phyloP scores from a whole-genome alignment of 2,888 invertebrate species.

The Seira ritae region DNA sequence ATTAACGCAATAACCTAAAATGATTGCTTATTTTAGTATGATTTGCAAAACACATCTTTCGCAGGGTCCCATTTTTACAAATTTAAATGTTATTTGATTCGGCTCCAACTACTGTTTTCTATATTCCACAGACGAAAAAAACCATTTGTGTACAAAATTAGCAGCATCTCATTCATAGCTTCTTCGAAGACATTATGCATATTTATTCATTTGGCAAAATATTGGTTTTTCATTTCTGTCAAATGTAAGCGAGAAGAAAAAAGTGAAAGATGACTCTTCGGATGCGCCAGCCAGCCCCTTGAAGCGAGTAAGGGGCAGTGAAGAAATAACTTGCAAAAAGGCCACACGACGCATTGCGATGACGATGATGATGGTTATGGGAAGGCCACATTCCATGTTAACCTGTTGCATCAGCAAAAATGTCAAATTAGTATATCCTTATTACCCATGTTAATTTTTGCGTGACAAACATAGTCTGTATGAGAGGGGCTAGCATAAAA shows the following conservation, averaged over 20 bases:
- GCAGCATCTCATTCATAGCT: neutral
- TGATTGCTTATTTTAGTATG: too few species aligned
- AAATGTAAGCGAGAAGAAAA: conserved; percentile 12
- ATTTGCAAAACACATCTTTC: too few species aligned
- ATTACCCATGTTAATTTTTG: conserved; percentile 53
- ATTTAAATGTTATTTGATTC: too few species aligned
- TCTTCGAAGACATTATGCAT: neutral
- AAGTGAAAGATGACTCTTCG: conserved; percentile 41
- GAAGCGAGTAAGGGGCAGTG: neutral
- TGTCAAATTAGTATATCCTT: conserved; percentile 31
- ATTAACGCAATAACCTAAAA: too few species aligned
- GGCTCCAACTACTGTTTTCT: too few species aligned
- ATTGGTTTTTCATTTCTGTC: conserved; percentile 13
- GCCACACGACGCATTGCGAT: conserved; percentile 30
- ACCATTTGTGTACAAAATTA: neutral
- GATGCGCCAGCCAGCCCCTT: neutral
- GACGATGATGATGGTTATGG: conserved; percentile 13
- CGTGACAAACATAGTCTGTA: conserved; percentile 38
- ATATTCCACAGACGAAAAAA: neutral
- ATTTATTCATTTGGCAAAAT: conserved; percentile 3
- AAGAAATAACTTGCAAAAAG: conserved; percentile 32
- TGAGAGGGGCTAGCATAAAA: conserved; percentile 2
- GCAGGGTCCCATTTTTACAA: too few species aligned
- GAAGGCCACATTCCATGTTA: conserved; percentile 56
- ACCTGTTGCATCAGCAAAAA: conserved; percentile 44